These are phyloP conservation scores for Mormyrus proboscirostris DNA, from an alignment of 2,797 vertebrate species.

Conservation along the genomic window DNA sequence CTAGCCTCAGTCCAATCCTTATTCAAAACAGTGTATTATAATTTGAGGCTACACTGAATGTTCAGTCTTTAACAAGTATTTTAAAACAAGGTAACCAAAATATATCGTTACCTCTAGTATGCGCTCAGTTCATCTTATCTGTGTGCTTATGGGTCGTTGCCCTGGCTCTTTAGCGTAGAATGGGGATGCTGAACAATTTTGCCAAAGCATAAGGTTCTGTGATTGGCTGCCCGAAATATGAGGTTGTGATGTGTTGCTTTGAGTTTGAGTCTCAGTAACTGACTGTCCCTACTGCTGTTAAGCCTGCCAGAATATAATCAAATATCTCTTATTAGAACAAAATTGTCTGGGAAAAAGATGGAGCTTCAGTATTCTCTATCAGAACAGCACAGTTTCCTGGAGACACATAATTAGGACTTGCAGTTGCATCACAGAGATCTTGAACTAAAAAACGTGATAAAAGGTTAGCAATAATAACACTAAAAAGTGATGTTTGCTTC, in stretches of 20 bases:
- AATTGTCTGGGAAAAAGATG: background rate
- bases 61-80: background rate
- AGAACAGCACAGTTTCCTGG: background rate
- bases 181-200: background rate
- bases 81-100: background rate
- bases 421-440: background rate
- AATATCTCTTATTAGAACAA: slow-evolving; percentile 5
- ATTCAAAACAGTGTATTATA: background rate
- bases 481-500: background rate
- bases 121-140: background rate
- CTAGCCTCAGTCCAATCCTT: background rate
- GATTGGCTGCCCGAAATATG: background rate
- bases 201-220: background rate
- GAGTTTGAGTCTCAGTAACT: background rate
- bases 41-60: background rate
- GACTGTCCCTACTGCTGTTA: background rate
- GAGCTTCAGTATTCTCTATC: background rate
- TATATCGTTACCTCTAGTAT: background rate
- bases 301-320: background rate
- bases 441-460: background rate
- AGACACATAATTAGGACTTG: background rate
- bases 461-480: background rate
- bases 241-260: background rate
- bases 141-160: background rate
- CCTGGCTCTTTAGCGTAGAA: background rate